phyloP scores from a whole-genome alignment of 2,113 vertebrate species.

The Psettodes erumei region DNA sequence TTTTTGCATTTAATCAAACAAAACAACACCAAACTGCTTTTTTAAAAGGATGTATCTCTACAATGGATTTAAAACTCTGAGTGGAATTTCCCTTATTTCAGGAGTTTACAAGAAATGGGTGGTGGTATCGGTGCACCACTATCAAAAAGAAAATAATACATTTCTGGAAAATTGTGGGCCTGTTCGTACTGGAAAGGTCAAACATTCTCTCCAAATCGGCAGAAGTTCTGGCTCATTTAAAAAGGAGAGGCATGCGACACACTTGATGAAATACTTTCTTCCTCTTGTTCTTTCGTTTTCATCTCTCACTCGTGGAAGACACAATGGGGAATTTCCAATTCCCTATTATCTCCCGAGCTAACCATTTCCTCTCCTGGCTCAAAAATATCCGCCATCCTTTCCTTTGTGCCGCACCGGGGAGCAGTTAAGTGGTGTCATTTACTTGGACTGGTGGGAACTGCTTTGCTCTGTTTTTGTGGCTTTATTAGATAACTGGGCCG shows the following conservation, averaged over 20 bases:
- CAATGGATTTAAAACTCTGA: neutral
- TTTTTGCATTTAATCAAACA: neutral
- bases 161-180: neutral
- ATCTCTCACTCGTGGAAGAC: conserved; percentile 21
- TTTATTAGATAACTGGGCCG: conserved; percentile 45
- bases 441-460: conserved; percentile 55
- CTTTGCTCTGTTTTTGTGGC: conserved; percentile 57
- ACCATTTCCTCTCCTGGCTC: conserved; percentile 37
- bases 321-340: conserved; percentile 23
- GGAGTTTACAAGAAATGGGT: neutral
- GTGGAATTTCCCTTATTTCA: neutral
- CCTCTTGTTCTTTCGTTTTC: neutral
- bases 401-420: conserved; percentile 33
- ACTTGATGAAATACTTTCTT: neutral
- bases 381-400: conserved; percentile 44
- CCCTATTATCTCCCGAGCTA: conserved; percentile 19
- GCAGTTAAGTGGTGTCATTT: conserved; percentile 52
- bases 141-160: neutral
- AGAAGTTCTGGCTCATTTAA: neutral
- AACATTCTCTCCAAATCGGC: neutral
- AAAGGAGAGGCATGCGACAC: neutral
- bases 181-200: neutral
- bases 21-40: neutral
- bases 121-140: neutral
- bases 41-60: neutral